Evolutionary conservation across 2,888 invertebrate genomes (phyloP).

Genomic region (Eurytoma adleriae): DNA sequence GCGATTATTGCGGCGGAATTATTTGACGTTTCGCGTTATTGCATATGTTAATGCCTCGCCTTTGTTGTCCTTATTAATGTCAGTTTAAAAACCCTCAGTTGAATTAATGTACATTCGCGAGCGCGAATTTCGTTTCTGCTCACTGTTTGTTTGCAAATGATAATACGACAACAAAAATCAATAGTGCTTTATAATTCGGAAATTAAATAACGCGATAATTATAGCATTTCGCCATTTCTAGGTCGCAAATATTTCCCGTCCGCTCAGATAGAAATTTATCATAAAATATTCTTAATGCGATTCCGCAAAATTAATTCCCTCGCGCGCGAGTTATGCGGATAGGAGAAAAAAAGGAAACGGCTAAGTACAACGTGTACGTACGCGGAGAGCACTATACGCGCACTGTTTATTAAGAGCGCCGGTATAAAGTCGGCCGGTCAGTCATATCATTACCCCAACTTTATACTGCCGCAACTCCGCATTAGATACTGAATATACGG

Average conservation of each 20-base stretch:
- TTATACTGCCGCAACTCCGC: slow-evolving; percentile 17
- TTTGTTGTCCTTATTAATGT: too few species aligned
- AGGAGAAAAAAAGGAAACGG: slow-evolving; percentile 22
- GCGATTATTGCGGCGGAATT: too few species aligned
- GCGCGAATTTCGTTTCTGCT: too few species aligned
- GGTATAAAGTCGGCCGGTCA: slow-evolving; percentile 33
- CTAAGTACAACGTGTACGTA: background rate
- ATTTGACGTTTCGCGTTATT: too few species aligned
- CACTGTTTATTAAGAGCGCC: slow-evolving; percentile 3
- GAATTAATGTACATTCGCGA: too few species aligned
- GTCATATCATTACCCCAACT: slow-evolving; percentile 43
- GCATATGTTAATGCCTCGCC: too few species aligned
- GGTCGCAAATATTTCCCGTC: background rate
- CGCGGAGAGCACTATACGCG: background rate
- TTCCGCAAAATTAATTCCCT: background rate
- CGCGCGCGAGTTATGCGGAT: too few species aligned
- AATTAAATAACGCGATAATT: too few species aligned
- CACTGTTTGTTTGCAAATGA: too few species aligned
- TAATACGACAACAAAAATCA: too few species aligned
- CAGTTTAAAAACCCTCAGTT: too few species aligned
- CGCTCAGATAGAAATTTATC: background rate
- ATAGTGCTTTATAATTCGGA: too few species aligned
- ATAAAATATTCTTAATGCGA: background rate
- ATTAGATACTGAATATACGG: background rate
- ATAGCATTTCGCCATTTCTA: background rate